Conservation (phyloP, 2,113 vertebrate species). For the Quiscalus mexicanus region DNA sequence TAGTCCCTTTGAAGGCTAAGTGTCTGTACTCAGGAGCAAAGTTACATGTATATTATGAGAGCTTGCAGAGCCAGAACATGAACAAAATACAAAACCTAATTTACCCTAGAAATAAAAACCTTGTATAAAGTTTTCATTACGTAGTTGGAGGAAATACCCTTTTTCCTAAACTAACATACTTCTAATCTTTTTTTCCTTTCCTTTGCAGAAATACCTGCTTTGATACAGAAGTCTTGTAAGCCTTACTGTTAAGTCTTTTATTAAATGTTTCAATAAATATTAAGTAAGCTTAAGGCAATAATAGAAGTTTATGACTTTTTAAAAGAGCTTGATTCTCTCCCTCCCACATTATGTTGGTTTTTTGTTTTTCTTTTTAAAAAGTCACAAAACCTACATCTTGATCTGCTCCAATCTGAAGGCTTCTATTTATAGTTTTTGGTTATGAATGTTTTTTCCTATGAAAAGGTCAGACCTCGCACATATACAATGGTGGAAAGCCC, state of each 20-base stretch:
- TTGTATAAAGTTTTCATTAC: background rate
- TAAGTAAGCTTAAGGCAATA: conserved; percentile 38
- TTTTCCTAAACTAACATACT: background rate
- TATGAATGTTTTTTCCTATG: conserved; percentile 82
- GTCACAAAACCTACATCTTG: conserved; percentile 77
- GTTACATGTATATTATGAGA: background rate
- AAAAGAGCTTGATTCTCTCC: conserved; percentile 17
- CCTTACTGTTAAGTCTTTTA: conserved; percentile 14
- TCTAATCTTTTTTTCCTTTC: background rate
- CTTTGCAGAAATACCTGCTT: conserved; percentile 10
- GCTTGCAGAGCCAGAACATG: conserved; percentile 9
- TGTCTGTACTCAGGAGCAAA: background rate
- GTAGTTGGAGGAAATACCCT: background rate
- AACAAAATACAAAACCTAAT: background rate
- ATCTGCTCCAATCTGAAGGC: conserved; percentile 72
- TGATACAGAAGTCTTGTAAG: background rate
- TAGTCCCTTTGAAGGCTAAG: conserved; percentile 33
- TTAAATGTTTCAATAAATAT: conserved; percentile 52
- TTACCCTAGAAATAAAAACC: background rate
- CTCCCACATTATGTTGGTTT: conserved; percentile 36
- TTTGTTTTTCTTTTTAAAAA: background rate
- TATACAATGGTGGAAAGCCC: conserved; percentile 65
- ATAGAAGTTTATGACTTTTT: conserved; percentile 49
- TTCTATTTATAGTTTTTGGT: conserved; percentile 79
- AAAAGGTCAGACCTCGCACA: conserved; percentile 79